Percentiles rank a stretch among this genome's conserved stretches.
phyloP scores from a whole-genome alignment of 1,140 invertebrate genomes.

The Micrasema longulum region DNA sequence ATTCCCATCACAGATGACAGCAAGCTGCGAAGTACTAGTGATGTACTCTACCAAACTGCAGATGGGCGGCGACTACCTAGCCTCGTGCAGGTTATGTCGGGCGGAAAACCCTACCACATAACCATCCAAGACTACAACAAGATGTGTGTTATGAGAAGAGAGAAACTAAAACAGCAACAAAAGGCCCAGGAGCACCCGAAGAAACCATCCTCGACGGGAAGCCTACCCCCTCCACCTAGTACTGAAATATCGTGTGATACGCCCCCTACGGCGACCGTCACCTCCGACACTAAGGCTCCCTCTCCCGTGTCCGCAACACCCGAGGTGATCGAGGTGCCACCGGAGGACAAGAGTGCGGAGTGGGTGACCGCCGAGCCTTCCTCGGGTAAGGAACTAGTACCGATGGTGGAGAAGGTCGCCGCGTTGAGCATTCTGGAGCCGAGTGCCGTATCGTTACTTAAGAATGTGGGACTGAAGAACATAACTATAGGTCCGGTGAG shows the following conservation, averaged over 20 bases:
- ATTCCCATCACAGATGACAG: constrained; percentile 70
- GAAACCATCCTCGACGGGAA: constrained; percentile 56
- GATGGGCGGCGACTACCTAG: constrained; percentile 69
- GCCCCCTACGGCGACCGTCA: constrained; percentile 52
- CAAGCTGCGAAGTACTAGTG: constrained; percentile 61
- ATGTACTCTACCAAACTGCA: constrained; percentile 68
- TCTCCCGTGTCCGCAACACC: constrained; percentile 26
- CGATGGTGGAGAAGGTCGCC: not conserved
- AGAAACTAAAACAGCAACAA: constrained; percentile 71
- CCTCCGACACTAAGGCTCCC: constrained; percentile 43
- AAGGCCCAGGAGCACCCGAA: constrained; percentile 59
- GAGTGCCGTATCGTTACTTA: constrained; percentile 63
- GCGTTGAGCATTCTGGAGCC: constrained; percentile 38
- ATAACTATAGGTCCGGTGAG: constrained; percentile 66
- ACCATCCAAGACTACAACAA: constrained; percentile 77
- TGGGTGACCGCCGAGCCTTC: constrained; percentile 48
- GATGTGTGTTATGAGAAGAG: constrained; percentile 75
- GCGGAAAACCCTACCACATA: constrained; percentile 76
- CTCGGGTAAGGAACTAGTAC: too few species aligned
- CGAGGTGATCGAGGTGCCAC: constrained; percentile 12
- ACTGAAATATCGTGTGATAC: constrained; percentile 34
- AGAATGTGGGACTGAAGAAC: constrained; percentile 65
- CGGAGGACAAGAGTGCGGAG: constrained; percentile 50
- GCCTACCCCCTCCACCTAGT: constrained; percentile 57
- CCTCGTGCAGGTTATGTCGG: constrained; percentile 73